A percentile compares a stretch with the other conserved stretches of the same genome.
Evolutionary conservation across 2,888 invertebrate genomes (phyloP).

Genomic region (Athripsodes cinereus): DNA sequence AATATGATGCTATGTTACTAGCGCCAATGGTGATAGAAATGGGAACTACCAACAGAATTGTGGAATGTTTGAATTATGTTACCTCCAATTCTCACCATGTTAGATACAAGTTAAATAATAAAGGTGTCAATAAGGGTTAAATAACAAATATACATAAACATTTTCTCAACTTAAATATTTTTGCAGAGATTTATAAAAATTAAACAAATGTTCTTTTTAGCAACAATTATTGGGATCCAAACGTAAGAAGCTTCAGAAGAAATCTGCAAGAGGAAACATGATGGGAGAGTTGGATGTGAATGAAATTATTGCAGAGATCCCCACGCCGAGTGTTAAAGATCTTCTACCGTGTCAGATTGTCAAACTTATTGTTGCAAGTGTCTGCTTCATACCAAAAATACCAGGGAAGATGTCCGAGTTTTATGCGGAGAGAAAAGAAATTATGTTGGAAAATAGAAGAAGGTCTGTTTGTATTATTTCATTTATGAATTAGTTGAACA

Average conservation of each 20-base stretch:
- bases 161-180: too few species aligned
- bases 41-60: too few species aligned
- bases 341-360: slow-evolving; percentile 83
- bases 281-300: slow-evolving; percentile 46
- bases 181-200: too few species aligned
- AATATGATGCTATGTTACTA: too few species aligned
- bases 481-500: too few species aligned
- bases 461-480: slow-evolving; percentile 39
- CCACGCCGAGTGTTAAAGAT: slow-evolving; percentile 65
- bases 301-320: slow-evolving; percentile 61
- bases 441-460: slow-evolving; percentile 55
- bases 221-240: slow-evolving; percentile 66
- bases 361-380: slow-evolving; percentile 56
- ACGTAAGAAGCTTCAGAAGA: slow-evolving; percentile 61
- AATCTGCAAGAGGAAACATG: slow-evolving; percentile 45
- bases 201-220: too few species aligned
- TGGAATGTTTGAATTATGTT: too few species aligned
- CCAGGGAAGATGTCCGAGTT: slow-evolving; percentile 37
- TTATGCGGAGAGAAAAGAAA: slow-evolving; percentile 49
- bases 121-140: too few species aligned
- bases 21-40: too few species aligned
- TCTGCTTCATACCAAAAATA: slow-evolving; percentile 53
- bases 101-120: too few species aligned
- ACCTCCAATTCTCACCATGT: too few species aligned
- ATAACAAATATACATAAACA: too few species aligned